Evolutionary conservation across 1,140 invertebrate species (phyloP).

Genomic region (Globodera rostochiensis): DNA sequence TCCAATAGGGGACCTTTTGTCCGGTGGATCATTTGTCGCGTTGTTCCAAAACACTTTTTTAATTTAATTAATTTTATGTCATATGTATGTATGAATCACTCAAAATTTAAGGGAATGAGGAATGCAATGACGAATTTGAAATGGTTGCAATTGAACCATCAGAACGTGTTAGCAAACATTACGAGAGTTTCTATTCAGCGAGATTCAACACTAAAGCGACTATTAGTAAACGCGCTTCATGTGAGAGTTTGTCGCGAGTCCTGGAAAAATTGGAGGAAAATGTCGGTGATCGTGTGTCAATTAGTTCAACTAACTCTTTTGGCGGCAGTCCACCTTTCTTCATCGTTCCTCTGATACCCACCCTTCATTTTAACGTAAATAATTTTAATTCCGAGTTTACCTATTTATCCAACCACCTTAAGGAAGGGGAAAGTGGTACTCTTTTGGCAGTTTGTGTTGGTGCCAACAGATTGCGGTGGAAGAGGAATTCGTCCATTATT

Average conservation of each 20-base stretch:
- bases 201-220: neutral
- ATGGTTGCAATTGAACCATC: neutral
- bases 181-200: slow-evolving; percentile 7
- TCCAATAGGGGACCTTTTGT: too few relatives aligned
- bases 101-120: slow-evolving; percentile 1
- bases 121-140: neutral
- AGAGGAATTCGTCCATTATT: neutral
- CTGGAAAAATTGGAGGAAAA: slow-evolving; percentile 11
- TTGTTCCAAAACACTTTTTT: too few relatives aligned
- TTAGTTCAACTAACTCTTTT: neutral
- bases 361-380: slow-evolving; percentile 3
- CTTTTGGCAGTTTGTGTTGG: slow-evolving; percentile 5
- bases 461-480: slow-evolving; percentile 11
- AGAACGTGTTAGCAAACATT: neutral
- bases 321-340: slow-evolving; percentile 1
- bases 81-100: too few relatives aligned
- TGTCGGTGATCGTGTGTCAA: neutral
- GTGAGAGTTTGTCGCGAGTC: slow-evolving; percentile 4
- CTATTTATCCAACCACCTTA: too few relatives aligned
- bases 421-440: slow-evolving; percentile 8
- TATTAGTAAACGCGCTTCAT: neutral
- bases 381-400: too few relatives aligned
- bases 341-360: slow-evolving; percentile 1
- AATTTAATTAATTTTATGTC: too few relatives aligned
- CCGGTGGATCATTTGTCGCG: too few relatives aligned